These are phyloP conservation scores for Drosophila trichaetosa DNA, from an alignment of 2,888 invertebrate genomes.

Conservation along the genomic window DNA sequence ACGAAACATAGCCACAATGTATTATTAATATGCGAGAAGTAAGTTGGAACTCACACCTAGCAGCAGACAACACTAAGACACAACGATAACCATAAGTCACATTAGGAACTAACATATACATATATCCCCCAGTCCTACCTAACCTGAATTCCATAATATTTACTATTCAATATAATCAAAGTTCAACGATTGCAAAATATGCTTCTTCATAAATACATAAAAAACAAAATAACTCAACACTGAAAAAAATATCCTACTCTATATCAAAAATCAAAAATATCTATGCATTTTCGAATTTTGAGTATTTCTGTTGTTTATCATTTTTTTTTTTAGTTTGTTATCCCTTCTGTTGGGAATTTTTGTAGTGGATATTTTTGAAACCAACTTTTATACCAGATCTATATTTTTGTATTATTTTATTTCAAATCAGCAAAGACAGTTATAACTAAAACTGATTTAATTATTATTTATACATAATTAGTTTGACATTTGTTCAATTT, in stretches of 20 bases:
- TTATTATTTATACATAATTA: neutral
- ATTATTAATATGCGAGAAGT: slow-evolving; percentile 54
- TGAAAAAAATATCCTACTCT: neutral
- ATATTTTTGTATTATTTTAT: neutral
- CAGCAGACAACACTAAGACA: slow-evolving; percentile 46
- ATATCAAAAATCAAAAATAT: neutral
- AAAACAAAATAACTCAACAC: neutral
- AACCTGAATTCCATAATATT: neutral
- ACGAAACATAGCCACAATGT: slow-evolving; percentile 63
- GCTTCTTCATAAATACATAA: neutral
- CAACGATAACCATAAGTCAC: slow-evolving; percentile 33
- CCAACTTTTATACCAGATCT: neutral
- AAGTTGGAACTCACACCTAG: slow-evolving; percentile 73
- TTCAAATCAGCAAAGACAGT: neutral
- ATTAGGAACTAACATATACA: slow-evolving; percentile 1
- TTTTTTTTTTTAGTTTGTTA: slow-evolving; percentile 12
- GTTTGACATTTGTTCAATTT: neutral
- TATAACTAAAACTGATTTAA: neutral
- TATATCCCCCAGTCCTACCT: neutral
- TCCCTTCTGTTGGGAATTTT: neutral
- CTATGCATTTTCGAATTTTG: slow-evolving; percentile 1
- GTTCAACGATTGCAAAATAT: neutral
- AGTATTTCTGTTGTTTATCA: slow-evolving; percentile 6
- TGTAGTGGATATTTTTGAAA: neutral
- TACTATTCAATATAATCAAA: neutral